These are phyloP conservation scores for Drosophila multiciliata DNA, from an alignment of 2,888 invertebrate genomes.

Conservation along the genomic window DNA sequence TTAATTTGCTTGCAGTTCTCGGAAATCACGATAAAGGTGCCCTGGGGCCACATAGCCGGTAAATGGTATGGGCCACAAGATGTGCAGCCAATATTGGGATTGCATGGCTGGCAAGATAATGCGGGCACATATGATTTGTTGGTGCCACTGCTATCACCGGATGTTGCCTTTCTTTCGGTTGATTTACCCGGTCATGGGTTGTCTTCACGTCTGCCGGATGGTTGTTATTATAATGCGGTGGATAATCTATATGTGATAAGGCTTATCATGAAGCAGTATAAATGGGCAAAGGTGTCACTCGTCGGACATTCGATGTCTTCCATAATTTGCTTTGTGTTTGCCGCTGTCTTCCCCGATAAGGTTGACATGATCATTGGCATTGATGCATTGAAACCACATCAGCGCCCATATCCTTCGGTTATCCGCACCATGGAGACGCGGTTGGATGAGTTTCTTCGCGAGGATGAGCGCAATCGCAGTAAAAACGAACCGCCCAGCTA, in stretches of 20 bases:
- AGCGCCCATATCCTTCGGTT: slow-evolving; percentile 74
- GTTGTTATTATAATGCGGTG: slow-evolving; percentile 85
- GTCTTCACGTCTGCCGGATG: slow-evolving; percentile 89
- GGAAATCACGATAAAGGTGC: slow-evolving; percentile 89
- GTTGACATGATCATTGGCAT: slow-evolving; percentile 83
- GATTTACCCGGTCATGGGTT: slow-evolving; percentile 91
- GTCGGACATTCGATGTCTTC: slow-evolving; percentile 90
- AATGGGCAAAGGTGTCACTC: slow-evolving; percentile 89
- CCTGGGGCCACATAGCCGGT: slow-evolving; percentile 89
- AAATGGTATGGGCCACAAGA: slow-evolving; percentile 90
- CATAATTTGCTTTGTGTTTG: slow-evolving; percentile 87
- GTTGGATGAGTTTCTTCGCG: slow-evolving; percentile 85
- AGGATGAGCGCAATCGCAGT: slow-evolving; percentile 84
- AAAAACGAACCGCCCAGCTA: slow-evolving; percentile 88
- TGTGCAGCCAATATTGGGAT: slow-evolving; percentile 88
- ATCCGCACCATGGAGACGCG: slow-evolving; percentile 83
- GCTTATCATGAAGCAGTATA: slow-evolving; percentile 87
- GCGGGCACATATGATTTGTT: slow-evolving; percentile 91
- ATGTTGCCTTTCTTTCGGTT: slow-evolving; percentile 87
- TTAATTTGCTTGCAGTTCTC: slow-evolving; percentile 83
- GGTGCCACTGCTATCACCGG: slow-evolving; percentile 87
- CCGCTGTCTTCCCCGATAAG: slow-evolving; percentile 86
- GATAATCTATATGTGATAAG: slow-evolving; percentile 86
- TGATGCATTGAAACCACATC: slow-evolving; percentile 83
- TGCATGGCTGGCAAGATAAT: slow-evolving; percentile 93